phyloP scores from a whole-genome alignment of 2,888 invertebrate species.

The Melanargia galathea region DNA sequence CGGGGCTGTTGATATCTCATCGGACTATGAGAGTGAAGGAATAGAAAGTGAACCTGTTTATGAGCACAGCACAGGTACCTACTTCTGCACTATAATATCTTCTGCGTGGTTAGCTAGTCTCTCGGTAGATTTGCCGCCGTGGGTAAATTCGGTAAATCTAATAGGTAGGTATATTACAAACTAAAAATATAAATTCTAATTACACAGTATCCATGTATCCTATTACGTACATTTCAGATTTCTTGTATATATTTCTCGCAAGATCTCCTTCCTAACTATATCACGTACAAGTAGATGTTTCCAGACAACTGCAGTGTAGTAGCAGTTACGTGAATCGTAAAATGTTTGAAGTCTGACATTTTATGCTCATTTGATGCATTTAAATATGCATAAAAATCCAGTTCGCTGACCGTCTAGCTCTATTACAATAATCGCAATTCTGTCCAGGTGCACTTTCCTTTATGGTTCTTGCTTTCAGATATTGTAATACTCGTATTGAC shows the following conservation, averaged over 20 bases:
- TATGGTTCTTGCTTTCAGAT: not conserved
- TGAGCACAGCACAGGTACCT: too few species aligned
- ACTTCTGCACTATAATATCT: too few species aligned
- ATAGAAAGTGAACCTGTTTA: too few species aligned
- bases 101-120: too few species aligned
- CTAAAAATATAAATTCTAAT: too few species aligned
- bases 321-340: not conserved
- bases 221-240: too few species aligned
- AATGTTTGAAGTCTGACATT: constrained; percentile 8
- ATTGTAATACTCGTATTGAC: not conserved
- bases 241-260: not conserved
- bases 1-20: too few species aligned
- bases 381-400: constrained; percentile 12
- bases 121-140: too few species aligned
- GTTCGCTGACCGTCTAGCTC: not conserved
- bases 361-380: constrained; percentile 6
- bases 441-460: not conserved
- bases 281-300: constrained; percentile 1
- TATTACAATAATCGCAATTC: not conserved
- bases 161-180: too few species aligned
- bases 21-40: too few species aligned
- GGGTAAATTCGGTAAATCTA: too few species aligned
- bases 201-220: too few species aligned
- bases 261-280: not conserved
- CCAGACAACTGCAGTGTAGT: not conserved